Conservation (phyloP, 2,113 vertebrate genomes). For the Microtus ochrogaster region DNA sequence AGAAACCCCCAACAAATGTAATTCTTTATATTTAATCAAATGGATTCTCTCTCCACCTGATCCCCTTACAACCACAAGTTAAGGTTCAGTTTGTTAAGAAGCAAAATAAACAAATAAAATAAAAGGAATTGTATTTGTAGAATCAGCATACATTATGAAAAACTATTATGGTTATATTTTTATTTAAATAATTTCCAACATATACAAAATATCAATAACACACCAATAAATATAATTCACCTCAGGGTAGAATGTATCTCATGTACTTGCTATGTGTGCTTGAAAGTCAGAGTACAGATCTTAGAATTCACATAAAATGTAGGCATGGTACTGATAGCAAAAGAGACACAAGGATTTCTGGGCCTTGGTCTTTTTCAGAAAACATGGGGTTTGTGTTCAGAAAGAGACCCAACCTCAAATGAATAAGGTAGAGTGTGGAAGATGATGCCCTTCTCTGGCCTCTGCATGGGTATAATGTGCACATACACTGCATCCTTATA, state of each 20-base stretch:
- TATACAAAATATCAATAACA: not conserved
- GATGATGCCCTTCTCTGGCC: not conserved
- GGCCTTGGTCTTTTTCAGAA: not conserved
- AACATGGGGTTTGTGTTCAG: not conserved
- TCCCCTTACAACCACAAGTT: not conserved
- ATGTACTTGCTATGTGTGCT: not conserved
- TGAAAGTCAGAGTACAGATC: not conserved
- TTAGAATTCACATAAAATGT: not conserved
- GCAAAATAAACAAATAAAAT: not conserved
- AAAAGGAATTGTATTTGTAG: not conserved
- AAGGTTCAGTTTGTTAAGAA: conserved; percentile 15
- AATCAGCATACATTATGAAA: not conserved
- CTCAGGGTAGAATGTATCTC: not conserved
- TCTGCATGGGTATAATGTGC: not conserved
- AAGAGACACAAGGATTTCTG: not conserved
- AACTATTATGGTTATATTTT: not conserved
- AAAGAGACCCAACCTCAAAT: not conserved
- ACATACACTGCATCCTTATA: not conserved
- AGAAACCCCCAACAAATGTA: not conserved
- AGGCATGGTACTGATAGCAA: not conserved
- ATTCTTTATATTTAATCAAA: not conserved
- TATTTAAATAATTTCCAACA: not conserved
- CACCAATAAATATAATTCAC: not conserved
- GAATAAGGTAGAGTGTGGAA: not conserved
- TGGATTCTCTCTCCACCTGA: not conserved